Percentiles rank a stretch among this genome's conserved stretches.
Conservation (phyloP, 2,797 vertebrate species). For the Rhinophrynus dorsalis region DNA sequence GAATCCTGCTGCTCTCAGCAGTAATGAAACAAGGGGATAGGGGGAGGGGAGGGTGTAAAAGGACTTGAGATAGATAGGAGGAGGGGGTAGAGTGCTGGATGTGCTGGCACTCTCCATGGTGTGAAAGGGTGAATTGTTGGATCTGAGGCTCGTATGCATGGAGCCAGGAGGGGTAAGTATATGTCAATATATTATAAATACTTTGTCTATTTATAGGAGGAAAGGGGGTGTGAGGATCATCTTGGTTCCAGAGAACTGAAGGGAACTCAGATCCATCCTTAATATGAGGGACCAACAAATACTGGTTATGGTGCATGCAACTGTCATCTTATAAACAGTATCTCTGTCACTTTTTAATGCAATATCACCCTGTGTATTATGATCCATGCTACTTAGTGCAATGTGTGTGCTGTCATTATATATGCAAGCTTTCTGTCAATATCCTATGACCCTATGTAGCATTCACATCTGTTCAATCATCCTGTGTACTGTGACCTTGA, state of each 20-base stretch:
- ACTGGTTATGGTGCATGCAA: too few species aligned
- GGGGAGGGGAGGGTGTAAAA: not conserved
- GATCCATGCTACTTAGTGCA: not conserved
- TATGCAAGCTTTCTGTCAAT: too few species aligned
- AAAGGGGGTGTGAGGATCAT: not conserved
- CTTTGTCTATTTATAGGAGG: not conserved
- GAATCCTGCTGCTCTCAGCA: conserved; percentile 24
- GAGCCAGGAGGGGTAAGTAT: conserved; percentile 21
- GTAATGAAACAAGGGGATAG: not conserved
- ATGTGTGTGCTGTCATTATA: too few species aligned
- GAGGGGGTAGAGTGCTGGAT: not conserved
- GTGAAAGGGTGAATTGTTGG: conserved; percentile 57
- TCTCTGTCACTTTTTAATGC: too few species aligned
- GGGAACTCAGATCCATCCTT: not conserved
- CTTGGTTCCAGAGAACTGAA: not conserved
- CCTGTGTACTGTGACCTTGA: not conserved
- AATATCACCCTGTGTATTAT: not conserved
- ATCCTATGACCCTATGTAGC: too few species aligned
- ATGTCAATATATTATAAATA: not conserved
- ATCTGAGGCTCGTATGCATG: not conserved
- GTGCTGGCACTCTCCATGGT: conserved; percentile 67
- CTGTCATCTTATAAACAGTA: too few species aligned
- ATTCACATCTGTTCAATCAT: not conserved
- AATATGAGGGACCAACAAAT: not conserved
- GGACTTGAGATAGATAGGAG: not conserved